Evolutionary conservation across 2,113 vertebrate species (phyloP), one percentile per base, ranked within the genome.

Genomic region (Syngnathus floridae): DNA sequence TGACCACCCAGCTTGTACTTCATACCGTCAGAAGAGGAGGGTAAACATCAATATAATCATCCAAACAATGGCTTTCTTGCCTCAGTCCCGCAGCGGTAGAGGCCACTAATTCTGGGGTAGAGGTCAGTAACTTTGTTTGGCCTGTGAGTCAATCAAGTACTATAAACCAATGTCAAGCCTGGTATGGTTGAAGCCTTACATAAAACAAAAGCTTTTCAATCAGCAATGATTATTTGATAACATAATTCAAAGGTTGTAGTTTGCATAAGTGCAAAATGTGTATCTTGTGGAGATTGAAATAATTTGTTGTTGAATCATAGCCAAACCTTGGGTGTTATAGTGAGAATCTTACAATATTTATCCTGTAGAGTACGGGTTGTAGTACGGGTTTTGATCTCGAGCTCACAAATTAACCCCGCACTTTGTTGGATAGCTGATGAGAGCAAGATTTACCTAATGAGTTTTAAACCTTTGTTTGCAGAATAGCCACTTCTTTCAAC

Each of bases 1-100:
- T n/a, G 70, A 60, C 72, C 67, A 65, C 49, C n/a, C 56, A 69
- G 56, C 55, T 45, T 75, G 55, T 68, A 63, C 56, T 58, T 56
- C 26, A 71, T 73, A 45, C 62, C 54, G 67, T 41, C 54, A 45
- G 31, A 35, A 69, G 48, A 67, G 41, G 26, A 58, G 51, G 61
- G 64, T 9, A 45, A 37, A 5, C 14, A 48, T 21, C 26, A 38
- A 48, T 7, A 21, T 49, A 5, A 35, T 69, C 59, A 35, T 36
- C 21, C 35, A 26, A 12, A 62, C 36, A 72, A n/a, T 48, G 64
- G 45, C 52, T 71, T 3, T 68, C 22, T 16, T 61, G 61, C 62
- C n/a, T 49, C 59, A 12, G 35, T 65, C 62, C 45, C n/a, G 35
- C 36, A n/a, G 2, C 13, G 37, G 3, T 58, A 64, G 19, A 56